Conservation (phyloP, 2,888 invertebrate genomes). For the Parnassius mnemosyne region DNA sequence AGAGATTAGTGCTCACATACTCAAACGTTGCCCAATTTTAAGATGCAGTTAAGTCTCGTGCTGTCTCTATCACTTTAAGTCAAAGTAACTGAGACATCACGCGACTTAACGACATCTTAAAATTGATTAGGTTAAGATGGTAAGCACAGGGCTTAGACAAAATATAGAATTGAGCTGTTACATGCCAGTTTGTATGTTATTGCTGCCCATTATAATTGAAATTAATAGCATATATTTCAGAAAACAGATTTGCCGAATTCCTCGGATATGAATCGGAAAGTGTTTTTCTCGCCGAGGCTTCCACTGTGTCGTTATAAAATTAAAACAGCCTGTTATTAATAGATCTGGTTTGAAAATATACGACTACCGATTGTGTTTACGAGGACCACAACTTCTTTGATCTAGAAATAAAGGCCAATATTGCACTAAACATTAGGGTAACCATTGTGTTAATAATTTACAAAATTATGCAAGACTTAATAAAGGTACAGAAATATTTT, state of each 20-base stretch:
- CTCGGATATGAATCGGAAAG: slow-evolving; percentile 6
- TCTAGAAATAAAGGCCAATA: slow-evolving; percentile 6
- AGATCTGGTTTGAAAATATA: slow-evolving; percentile 15
- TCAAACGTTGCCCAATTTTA: no score
- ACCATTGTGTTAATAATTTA: background rate
- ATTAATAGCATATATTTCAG: slow-evolving; percentile 2
- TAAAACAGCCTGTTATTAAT: slow-evolving; percentile 16
- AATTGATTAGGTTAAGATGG: no score
- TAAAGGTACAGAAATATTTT: no score
- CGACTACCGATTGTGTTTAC: slow-evolving; percentile 7
- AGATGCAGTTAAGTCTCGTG: no score
- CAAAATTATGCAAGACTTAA: no score
- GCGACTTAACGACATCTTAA: no score
- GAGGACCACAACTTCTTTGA: slow-evolving; percentile 14
- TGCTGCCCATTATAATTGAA: background rate
- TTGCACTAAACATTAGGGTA: background rate
- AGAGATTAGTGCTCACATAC: no score
- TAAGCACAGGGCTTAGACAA: no score
- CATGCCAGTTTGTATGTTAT: no score
- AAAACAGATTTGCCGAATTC: slow-evolving; percentile 4
- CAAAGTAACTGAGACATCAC: no score
- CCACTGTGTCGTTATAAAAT: slow-evolving; percentile 16
- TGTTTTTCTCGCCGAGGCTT: slow-evolving; percentile 10
- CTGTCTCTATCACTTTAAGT: no score
- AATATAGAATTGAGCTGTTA: no score